Evolutionary conservation across 2,888 invertebrate genomes (phyloP).

Genomic region (Tillus elongatus): DNA sequence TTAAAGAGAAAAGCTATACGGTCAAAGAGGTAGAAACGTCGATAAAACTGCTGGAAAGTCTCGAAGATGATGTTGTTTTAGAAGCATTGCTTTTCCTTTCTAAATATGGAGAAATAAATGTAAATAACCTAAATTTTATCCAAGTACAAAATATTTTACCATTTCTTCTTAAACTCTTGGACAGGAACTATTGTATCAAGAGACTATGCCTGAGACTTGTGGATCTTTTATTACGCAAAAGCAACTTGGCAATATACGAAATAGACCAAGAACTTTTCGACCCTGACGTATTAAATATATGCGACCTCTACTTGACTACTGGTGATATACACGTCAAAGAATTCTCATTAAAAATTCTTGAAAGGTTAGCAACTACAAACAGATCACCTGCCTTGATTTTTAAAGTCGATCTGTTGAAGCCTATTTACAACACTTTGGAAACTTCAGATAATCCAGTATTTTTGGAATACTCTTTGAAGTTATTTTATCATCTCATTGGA

Average conservation of each 20-base stretch:
- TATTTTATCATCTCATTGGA: slow-evolving; percentile 25
- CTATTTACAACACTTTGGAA: slow-evolving; percentile 26
- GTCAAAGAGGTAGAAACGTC: slow-evolving; percentile 31
- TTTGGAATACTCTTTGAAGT: slow-evolving; percentile 22
- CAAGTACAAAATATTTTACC: slow-evolving; percentile 25
- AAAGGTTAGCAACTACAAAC: slow-evolving; percentile 23
- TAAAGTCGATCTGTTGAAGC: slow-evolving; percentile 24
- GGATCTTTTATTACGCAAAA: slow-evolving; percentile 22
- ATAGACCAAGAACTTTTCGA: slow-evolving; percentile 29
- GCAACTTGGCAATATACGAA: slow-evolving; percentile 25
- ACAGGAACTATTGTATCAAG: slow-evolving; percentile 29
- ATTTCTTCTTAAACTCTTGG: slow-evolving; percentile 25
- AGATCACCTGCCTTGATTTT: slow-evolving; percentile 26
- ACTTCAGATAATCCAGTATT: slow-evolving; percentile 21
- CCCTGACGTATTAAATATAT: slow-evolving; percentile 25
- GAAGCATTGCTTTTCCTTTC: slow-evolving; percentile 31
- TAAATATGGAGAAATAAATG: slow-evolving; percentile 29
- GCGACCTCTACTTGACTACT: slow-evolving; percentile 25
- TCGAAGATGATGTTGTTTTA: slow-evolving; percentile 27
- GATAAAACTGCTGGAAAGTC: slow-evolving; percentile 28
- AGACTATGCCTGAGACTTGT: slow-evolving; percentile 27
- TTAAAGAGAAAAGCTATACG: slow-evolving; percentile 30
- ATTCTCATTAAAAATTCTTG: slow-evolving; percentile 26
- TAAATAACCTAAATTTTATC: slow-evolving; percentile 25
- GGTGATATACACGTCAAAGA: slow-evolving; percentile 25